Percentiles rank a stretch among this genome's conserved stretches.
These are phyloP conservation scores for Alectoris magna DNA, from an alignment of 2,797 vertebrate species.

Conservation along the genomic window DNA sequence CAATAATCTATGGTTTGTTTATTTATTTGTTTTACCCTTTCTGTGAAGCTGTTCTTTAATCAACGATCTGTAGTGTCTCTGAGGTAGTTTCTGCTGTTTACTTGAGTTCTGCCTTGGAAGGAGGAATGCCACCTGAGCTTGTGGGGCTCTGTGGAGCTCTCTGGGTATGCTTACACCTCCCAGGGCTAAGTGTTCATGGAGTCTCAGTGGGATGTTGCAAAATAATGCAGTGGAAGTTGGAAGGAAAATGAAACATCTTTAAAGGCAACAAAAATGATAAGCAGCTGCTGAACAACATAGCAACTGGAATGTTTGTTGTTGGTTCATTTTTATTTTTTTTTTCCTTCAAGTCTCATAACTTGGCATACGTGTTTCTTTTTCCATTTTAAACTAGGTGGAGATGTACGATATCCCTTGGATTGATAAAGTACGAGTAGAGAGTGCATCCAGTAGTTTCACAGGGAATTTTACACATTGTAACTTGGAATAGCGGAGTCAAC, in stretches of 20 bases:
- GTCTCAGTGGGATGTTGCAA: not conserved
- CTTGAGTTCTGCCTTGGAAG: not conserved
- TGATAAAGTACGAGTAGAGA: not conserved
- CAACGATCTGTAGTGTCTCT: not conserved
- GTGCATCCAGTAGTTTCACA: not conserved
- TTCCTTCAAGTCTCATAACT: not conserved
- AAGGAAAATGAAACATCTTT: not conserved
- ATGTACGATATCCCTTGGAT: not conserved
- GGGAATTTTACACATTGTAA: accelerated
- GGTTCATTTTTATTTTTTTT: no score
- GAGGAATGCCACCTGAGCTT: not conserved
- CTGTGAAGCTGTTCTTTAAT: not conserved
- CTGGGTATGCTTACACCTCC: not conserved
- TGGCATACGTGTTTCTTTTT: not conserved
- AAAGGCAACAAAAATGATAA: not conserved
- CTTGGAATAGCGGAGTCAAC: not conserved
- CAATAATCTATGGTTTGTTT: not conserved
- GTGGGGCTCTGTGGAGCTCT: not conserved
- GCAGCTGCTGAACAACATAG: not conserved
- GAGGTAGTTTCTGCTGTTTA: not conserved
- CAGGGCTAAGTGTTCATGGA: not conserved
- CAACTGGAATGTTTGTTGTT: not conserved
- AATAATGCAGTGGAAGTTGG: not conserved
- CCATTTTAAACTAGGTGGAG: not conserved
- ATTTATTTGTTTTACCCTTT: not conserved